Evolutionary conservation across 2,888 invertebrate genomes (phyloP), one percentile per base, ranked within the genome.

Genomic region (Cyaniris semiargus): DNA sequence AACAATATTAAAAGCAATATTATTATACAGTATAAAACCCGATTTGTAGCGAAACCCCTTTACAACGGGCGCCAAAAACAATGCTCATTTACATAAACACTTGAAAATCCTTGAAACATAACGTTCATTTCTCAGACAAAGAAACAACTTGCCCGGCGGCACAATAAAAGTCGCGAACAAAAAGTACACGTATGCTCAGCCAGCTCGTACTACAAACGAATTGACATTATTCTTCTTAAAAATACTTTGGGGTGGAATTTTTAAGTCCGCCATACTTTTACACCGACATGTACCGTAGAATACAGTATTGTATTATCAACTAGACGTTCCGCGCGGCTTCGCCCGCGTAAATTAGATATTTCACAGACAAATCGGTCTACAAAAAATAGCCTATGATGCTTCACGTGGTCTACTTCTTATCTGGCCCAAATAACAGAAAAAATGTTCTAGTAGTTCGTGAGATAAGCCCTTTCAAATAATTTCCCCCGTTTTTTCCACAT

Each of bases 81-180:
- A 66, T 66, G 66, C 31, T 66, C 66, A 66, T 66, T 66, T 66
- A 66, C 23, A 53, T 44, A 74, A 74, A 74, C 74, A 53, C 44
- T 74, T 53, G 74, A 74, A 53, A 74, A 27, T 72, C 44, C 44
- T 38, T 72, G 23, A 27, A 53, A 74, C 74, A 23, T 74, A 48
- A 74, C 44, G 13, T 74, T 74, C 74, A 23, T 74, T 74, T 74
- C 53, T 74, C 23, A 53, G 53, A 74, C 74, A 74, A 74, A 23
- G 74, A 74, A 74, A 74, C 23, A 74, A 74, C 74, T 74, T 72
- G 15, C 27, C 53, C 72, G 38, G 23, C 13, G 44, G 72, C 74
- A 74, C 53, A 74, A 48, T 74, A 21, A 72, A 74, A 74, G 74
- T 74, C 44, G 66, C 66, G 5, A 53, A 74, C 74, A 74, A 74